These are phyloP conservation scores for Rachycentron canadum DNA, from an alignment of 2,797 vertebrate species.

Conservation along the genomic window DNA sequence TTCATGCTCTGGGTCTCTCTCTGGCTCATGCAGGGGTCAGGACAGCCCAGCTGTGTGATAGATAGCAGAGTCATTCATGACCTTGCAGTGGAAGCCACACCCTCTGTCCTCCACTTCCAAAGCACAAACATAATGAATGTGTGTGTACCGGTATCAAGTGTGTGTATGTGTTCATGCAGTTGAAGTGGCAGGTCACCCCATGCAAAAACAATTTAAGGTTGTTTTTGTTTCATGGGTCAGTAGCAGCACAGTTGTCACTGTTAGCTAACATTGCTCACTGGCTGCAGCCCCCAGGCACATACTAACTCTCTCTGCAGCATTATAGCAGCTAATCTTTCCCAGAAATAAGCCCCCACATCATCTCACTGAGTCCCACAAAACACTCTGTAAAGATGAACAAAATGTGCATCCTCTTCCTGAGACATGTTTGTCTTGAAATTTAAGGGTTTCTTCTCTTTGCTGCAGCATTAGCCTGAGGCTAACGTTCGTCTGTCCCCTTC, in stretches of 20 bases:
- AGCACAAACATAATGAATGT: background rate
- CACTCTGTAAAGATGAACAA: constrained; percentile 19
- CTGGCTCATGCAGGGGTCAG: constrained; percentile 55
- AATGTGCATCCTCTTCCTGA: constrained; percentile 23
- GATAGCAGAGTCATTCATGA: constrained; percentile 73
- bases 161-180: constrained; percentile 11
- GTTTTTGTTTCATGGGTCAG: constrained; percentile 28
- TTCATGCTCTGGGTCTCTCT: background rate
- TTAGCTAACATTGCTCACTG: constrained; percentile 35
- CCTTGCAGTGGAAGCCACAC: constrained; percentile 73
- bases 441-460: constrained; percentile 15
- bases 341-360: constrained; percentile 50
- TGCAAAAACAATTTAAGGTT: constrained; percentile 12
- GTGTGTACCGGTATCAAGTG: background rate
- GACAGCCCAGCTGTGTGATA: constrained; percentile 73
- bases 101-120: constrained; percentile 59
- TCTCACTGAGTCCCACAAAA: constrained; percentile 20
- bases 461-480: constrained; percentile 33
- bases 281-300: constrained; percentile 46
- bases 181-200: constrained; percentile 34
- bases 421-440: constrained; percentile 18
- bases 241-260: constrained; percentile 23
- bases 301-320: constrained; percentile 58
- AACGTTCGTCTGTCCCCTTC: background rate
- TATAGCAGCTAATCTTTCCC: constrained; percentile 59